Conservation (phyloP, 2,113 vertebrate species). For the Raphicerus campestris region DNA sequence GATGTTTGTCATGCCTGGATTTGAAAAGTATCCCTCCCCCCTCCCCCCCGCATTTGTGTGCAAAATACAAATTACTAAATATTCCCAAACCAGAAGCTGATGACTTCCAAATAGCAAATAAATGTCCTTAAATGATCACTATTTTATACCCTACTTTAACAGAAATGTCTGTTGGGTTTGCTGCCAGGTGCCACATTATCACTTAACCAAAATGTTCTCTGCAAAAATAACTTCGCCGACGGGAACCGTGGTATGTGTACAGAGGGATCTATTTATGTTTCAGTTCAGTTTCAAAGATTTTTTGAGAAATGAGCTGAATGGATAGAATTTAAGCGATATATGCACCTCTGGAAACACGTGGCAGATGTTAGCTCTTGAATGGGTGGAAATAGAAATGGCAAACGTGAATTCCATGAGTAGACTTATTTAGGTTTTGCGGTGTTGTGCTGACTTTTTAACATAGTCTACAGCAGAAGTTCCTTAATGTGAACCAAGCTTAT, state of each 20-base stretch:
- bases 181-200: slow-evolving; percentile 32
- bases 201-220: background rate
- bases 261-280: slow-evolving; percentile 37
- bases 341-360: slow-evolving; percentile 30
- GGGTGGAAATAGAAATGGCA: slow-evolving; percentile 29
- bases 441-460: slow-evolving; percentile 25
- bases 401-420: background rate
- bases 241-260: background rate
- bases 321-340: background rate
- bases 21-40: background rate
- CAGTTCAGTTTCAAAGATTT: slow-evolving; percentile 15
- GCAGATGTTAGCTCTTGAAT: slow-evolving; percentile 58
- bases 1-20: background rate
- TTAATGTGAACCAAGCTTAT: background rate
- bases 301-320: slow-evolving; percentile 47
- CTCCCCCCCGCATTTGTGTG: background rate
- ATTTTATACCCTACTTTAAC: background rate
- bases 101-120: background rate
- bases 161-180: background rate
- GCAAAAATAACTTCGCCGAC: slow-evolving; percentile 13
- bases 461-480: background rate
- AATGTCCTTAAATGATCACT: background rate
- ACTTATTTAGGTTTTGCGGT: background rate
- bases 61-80: background rate
- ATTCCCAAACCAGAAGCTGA: background rate